These are phyloP conservation scores for Phytoseiulus persimilis DNA, from an alignment of 2,888 invertebrate genomes.

Conservation along the genomic window DNA sequence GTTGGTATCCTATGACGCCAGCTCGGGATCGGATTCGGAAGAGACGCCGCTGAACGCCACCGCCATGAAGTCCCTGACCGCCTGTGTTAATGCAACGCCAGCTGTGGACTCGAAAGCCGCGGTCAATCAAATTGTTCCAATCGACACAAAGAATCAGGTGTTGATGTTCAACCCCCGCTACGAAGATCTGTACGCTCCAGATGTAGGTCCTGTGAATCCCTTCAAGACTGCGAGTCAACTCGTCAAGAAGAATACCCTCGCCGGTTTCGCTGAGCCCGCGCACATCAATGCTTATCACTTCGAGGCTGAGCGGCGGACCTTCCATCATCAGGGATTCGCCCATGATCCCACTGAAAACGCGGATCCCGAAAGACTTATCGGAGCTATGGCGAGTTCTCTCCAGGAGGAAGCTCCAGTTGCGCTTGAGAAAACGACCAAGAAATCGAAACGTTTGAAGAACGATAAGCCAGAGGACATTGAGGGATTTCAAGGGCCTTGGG, in stretches of 20 bases:
- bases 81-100: not conserved
- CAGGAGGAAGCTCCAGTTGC: slow-evolving; percentile 48
- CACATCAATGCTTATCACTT: slow-evolving; percentile 94
- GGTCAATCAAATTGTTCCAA: slow-evolving; percentile 51
- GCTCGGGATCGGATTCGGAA: slow-evolving; percentile 11
- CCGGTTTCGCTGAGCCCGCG: slow-evolving; percentile 88
- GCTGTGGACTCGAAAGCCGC: slow-evolving; percentile 8
- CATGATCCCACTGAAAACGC: slow-evolving; percentile 34
- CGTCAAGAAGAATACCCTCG: slow-evolving; percentile 77
- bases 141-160: slow-evolving; percentile 73
- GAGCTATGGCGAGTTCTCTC: not conserved
- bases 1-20: not conserved
- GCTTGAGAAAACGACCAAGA: slow-evolving; percentile 51
- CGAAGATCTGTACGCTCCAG: slow-evolving; percentile 86
- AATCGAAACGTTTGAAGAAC: slow-evolving; percentile 70
- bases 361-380: slow-evolving; percentile 22
- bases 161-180: slow-evolving; percentile 81
- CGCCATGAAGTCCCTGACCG: not conserved
- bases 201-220: slow-evolving; percentile 77
- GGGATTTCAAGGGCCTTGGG: slow-evolving; percentile 97
- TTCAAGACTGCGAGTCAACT: slow-evolving; percentile 80
- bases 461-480: slow-evolving; percentile 81
- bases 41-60: not conserved
- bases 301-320: slow-evolving; percentile 88
- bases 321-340: slow-evolving; percentile 71